Percentiles rank a stretch among this genome's conserved stretches.
These are phyloP conservation scores for Nipponacmea schrenckii DNA, from an alignment of 2,888 invertebrate species.

Conservation along the genomic window DNA sequence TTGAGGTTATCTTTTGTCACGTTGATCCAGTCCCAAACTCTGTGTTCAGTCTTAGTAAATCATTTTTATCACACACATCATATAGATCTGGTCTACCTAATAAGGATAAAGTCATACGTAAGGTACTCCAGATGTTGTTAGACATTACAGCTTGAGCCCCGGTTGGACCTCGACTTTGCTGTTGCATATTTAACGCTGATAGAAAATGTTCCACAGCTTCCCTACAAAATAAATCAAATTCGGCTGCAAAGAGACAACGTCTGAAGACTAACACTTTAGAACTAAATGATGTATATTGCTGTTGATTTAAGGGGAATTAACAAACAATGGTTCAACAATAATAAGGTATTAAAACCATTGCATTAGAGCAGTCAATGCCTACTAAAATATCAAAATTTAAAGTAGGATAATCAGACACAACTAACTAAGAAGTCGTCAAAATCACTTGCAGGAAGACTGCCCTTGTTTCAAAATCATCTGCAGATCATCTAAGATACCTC, in stretches of 20 bases:
- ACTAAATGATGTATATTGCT: not conserved
- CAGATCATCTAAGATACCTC: no score
- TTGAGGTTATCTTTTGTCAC: conserved; percentile 11
- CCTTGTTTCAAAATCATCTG: no score
- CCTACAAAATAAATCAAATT: conserved; percentile 72
- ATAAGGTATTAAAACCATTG: no score
- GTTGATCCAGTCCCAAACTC: conserved; percentile 60
- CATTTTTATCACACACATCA: conserved; percentile 71
- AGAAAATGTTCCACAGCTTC: conserved; percentile 96
- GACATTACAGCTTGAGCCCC: conserved; percentile 76
- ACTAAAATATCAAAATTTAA: no score
- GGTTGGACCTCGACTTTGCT: conserved; percentile 74
- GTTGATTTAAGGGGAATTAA: not conserved
- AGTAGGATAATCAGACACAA: no score
- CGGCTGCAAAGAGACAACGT: conserved; percentile 8
- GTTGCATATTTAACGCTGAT: conserved; percentile 91
- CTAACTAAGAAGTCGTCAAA: no score
- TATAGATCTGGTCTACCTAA: conserved; percentile 75
- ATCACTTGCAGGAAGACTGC: no score
- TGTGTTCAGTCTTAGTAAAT: conserved; percentile 63
- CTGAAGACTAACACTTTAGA: not conserved
- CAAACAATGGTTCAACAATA: no score
- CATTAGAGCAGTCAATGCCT: no score
- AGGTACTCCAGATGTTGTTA: conserved; percentile 92
- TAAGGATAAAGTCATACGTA: conserved; percentile 86